Base-by-base conservation (phyloP, 2,797 vertebrate genomes). In the Staurois parvus region DNA sequence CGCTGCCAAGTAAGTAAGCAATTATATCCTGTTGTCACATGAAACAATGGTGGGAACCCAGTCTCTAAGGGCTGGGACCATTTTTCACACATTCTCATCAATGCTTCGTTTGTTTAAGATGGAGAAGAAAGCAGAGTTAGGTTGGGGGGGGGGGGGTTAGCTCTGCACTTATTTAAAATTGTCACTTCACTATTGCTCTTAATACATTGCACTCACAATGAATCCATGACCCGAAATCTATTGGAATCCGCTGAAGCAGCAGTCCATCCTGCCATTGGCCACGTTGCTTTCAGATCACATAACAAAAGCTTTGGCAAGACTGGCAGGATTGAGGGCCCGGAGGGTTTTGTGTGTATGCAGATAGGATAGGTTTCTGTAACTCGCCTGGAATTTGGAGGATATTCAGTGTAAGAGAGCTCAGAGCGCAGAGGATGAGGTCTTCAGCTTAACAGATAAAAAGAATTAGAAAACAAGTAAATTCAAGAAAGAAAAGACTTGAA, bases 11-110 rank as follows among this genome's bases (percentile, higher is more conserved):
- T 98, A 96, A 99, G 98, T 98, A 95, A 94, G 89, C 94, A 95
- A 95, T 95, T 92, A 94, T 91, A 93, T 99, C 97, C 98, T 99
- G 97, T 96, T 94, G 93, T 95, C 92, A 92, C 85, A 93, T 90
- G 90, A 92, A 96, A 99, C 98, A 99, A 98, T 99, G 95, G 97
- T 99, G 97, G 97, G 97, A 98, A 98, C 96, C 90, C 90, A 92
- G 92, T 91, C 90, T 93, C 91, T 93, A 93, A 91, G 93, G 92
- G 91, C 91, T 93, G 90, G 90, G 94, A 94, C 94, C 94, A 91
- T 96, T 97, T 98, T 96, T 37, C 96, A 95, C 96, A 96, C 94
- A 95, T 97, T 96, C 94, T 91, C 93, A 93, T 95, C 93, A 95
- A 94, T 94, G 95, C 93, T 92, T 92, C 92, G 52, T 95, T 95